phyloP scores from a whole-genome alignment of 2,113 vertebrate species.

The Engraulis encrasicolus region DNA sequence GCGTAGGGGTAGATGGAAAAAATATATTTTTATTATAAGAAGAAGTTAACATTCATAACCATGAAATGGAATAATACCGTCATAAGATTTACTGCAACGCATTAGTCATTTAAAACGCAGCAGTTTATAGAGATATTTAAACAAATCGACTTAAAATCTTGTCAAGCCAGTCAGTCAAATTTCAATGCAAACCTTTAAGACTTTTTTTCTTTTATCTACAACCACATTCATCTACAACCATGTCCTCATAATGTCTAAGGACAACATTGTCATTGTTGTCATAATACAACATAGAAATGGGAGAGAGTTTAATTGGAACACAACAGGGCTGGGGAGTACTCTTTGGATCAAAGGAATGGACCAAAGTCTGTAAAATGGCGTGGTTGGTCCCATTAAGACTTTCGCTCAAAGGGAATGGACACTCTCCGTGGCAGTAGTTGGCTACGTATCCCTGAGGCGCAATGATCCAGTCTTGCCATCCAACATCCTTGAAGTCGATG shows the following conservation, averaged over 20 bases:
- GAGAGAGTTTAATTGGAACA: conserved; percentile 87
- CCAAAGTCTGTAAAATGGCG: conserved; percentile 90
- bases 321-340: conserved; percentile 88
- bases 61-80: neutral
- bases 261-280: conserved; percentile 96
- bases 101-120: neutral
- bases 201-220: conserved; percentile 77
- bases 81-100: neutral
- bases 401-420: conserved; percentile 83
- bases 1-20: neutral
- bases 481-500: conserved; percentile 91
- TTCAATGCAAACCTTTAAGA: conserved; percentile 1
- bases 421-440: conserved; percentile 92
- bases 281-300: conserved; percentile 95
- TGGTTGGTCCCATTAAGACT: conserved; percentile 92
- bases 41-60: neutral
- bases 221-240: conserved; percentile 95
- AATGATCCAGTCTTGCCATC: conserved; percentile 97
- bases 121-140: neutral
- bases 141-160: neutral
- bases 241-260: conserved; percentile 91
- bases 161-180: too few species aligned
- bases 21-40: neutral
- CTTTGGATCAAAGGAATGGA: conserved; percentile 82
- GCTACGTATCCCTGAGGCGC: conserved; percentile 92